These are phyloP conservation scores for Callospermophilus lateralis DNA, from an alignment of 2,113 vertebrate species.

Conservation along the genomic window DNA sequence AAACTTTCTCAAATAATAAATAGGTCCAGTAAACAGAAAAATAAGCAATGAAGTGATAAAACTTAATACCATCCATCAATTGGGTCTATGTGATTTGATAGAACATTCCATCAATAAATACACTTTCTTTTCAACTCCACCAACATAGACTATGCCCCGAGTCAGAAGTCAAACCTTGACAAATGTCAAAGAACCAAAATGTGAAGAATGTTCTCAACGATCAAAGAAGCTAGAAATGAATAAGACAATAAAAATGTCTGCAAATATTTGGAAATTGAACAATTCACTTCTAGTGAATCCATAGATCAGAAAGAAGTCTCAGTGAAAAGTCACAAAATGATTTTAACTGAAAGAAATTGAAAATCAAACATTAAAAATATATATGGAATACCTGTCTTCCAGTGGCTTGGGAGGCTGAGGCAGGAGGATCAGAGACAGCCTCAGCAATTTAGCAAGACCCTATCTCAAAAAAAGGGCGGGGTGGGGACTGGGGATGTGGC, in stretches of 20 bases:
- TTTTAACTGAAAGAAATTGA: slow-evolving; percentile 1
- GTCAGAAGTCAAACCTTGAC: neutral
- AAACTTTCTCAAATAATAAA: neutral
- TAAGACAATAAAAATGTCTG: neutral
- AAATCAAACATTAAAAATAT: neutral
- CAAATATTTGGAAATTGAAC: neutral
- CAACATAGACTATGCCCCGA: neutral
- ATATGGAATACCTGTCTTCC: no score
- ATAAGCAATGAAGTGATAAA: neutral
- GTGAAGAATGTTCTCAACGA: neutral
- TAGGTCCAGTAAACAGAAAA: neutral
- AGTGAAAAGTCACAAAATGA: neutral
- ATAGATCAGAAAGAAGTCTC: neutral
- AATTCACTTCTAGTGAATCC: neutral
- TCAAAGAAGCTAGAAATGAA: neutral
- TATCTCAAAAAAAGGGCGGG: no score
- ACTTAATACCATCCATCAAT: neutral
- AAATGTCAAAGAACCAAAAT: neutral
- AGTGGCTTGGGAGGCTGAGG: no score
- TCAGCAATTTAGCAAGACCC: no score
- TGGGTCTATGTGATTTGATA: neutral
- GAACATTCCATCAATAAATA: neutral
- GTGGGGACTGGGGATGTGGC: no score
- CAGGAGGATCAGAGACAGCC: no score
- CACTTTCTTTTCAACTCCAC: neutral